Evolutionary conservation across 2,888 invertebrate genomes (phyloP).

Genomic region (Acanthosoma haemorrhoidale): DNA sequence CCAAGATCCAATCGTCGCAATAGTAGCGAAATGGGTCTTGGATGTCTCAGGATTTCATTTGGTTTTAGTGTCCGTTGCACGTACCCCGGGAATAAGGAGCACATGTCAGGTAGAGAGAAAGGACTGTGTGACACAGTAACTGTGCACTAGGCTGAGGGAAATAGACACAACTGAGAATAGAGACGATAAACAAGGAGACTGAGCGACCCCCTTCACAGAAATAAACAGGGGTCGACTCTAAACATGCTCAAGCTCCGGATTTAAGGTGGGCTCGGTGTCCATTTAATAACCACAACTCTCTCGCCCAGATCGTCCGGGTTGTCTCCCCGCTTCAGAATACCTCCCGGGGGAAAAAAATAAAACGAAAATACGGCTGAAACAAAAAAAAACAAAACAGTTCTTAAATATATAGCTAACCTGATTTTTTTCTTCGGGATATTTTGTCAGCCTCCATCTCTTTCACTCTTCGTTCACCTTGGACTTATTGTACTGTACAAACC

Average conservation of each 20-base stretch:
- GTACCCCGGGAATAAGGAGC: no score
- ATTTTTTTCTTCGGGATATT: no score
- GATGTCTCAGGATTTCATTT: no score
- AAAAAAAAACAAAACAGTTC: not conserved
- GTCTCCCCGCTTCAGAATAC: not conserved
- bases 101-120: not conserved
- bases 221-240: not conserved
- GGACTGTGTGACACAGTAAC: not conserved
- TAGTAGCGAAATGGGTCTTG: no score
- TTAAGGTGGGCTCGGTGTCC: not conserved
- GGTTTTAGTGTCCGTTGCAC: no score
- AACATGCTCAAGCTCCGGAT: not conserved
- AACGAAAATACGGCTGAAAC: not conserved
- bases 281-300: constrained; percentile 12
- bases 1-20: no score
- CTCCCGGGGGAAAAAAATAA: not conserved
- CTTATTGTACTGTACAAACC: not conserved
- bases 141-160: no score
- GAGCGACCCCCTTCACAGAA: not conserved
- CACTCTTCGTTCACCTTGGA: not conserved
- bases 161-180: not conserved
- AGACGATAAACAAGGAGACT: not conserved
- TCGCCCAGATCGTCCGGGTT: not conserved
- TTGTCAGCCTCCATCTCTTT: no score
- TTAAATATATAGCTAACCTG: not conserved